A percentile compares a stretch with the other conserved stretches of the same genome.
These are phyloP conservation scores for Heliothis peltigera DNA, from an alignment of 2,888 invertebrate species.

Conservation along the genomic window DNA sequence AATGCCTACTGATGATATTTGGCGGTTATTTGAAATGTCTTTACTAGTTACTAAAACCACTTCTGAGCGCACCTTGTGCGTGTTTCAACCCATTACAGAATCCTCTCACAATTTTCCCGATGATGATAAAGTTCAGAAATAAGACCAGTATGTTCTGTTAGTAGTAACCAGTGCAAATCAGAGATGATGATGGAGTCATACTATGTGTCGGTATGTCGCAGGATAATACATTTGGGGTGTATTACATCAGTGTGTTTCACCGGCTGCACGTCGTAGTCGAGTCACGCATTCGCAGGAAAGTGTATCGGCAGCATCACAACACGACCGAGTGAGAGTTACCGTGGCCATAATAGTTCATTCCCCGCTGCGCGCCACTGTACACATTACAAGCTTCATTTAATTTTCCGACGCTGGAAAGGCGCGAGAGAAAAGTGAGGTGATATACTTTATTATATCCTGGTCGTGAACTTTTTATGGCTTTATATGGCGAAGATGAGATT, in stretches of 20 bases:
- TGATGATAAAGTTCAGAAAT: background rate
- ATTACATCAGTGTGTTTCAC: constrained; percentile 78
- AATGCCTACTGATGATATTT: too few relatives aligned
- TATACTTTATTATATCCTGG: constrained; percentile 38
- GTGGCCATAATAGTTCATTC: constrained; percentile 83
- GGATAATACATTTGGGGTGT: constrained; percentile 78
- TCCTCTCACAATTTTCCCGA: background rate
- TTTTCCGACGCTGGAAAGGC: constrained; percentile 59
- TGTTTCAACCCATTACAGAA: background rate
- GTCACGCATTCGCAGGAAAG: constrained; percentile 86
- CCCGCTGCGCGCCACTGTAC: constrained; percentile 65
- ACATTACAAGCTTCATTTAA: constrained; percentile 56
- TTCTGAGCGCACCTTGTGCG: background rate
- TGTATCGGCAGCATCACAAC: constrained; percentile 86
- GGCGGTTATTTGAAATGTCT: too few relatives aligned
- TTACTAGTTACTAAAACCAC: too few relatives aligned
- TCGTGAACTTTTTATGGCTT: constrained; percentile 4
- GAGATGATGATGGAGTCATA: constrained; percentile 29
- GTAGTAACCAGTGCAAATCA: constrained; percentile 10
- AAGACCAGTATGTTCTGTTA: background rate
- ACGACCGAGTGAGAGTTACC: constrained; percentile 82
- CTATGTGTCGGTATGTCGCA: constrained; percentile 62
- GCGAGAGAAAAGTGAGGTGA: constrained; percentile 41
- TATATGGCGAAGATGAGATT: constrained; percentile 15
- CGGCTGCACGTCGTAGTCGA: constrained; percentile 71